Evolutionary conservation across 2,888 invertebrate genomes (phyloP), one percentile per base, ranked within the genome.

Genomic region (Cheilosia urbana): DNA sequence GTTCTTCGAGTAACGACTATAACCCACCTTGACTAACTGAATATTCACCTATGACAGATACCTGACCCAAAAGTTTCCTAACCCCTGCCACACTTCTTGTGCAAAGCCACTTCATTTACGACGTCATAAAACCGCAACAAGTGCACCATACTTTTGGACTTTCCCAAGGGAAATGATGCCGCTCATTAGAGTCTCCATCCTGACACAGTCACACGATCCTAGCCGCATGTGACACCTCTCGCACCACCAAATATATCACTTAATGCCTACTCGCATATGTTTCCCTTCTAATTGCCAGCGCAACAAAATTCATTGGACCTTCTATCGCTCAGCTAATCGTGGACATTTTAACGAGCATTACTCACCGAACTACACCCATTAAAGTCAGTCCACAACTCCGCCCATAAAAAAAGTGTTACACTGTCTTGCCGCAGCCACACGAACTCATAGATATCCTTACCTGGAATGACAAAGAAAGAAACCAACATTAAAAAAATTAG

Each of bases 341-440:
- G 72, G 27, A 69, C 62, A 78, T 63, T 63, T 84, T 58, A 75
- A 80, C 75, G 80, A 80, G 65, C 65, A 66, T 73, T 62, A 83
- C 73, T 83, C 78, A 83, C 78, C 58, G 58, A 24, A 55, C 65
- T 60, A 58, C 63, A 60, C 15, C 60, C 78, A 83, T 83, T 60
- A 72, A 77, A 63, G 83, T 63, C 78, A 51, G n/a, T 69, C 60
- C 71, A 53, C 30, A 19, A 53, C 51, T 66, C 40, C 60, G 45
- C 42, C 75, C 47, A 65, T 69, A 27, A 53, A 75, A 66, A 17
- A 42, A 58, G 47, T 53, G 40, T 47, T 62, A 49, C 24, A 68
- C 42, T 42, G 53, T 24, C 24, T 24, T 24, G 24, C 5, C 24
- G 45, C 34, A 24, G 40, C 13, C 15, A 47, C 17, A 58, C 17